Base-by-base conservation (phyloP, 1,140 invertebrate species). In the Cotesia glomerata region DNA sequence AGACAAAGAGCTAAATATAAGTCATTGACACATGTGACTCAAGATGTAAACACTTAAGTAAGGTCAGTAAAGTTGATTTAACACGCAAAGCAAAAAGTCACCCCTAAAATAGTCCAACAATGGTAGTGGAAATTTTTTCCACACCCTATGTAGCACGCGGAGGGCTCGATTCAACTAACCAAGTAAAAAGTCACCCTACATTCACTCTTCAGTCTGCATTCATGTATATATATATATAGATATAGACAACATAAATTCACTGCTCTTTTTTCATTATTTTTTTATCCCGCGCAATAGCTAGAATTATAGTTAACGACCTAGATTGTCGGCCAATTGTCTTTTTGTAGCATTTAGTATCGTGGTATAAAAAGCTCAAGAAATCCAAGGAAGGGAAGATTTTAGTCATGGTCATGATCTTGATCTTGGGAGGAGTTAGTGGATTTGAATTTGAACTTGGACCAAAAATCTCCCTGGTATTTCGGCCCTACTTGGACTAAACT, bases 51-150 rank as follows among this genome's bases (percentile, higher is more conserved):
- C n/a, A n/a, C 56, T 68, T 84, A 80, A 58, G 82, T 74, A 80
- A 85, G 84, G 84, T 84, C 82, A 77, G 72, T 82, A 71, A 77
- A 70, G 76, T 74, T 74, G 72, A 75, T 69, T 16, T 52, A 16
- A 70, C 49, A 64, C 67, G 11, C n/a, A 14, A 34, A 72, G 79
- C 82, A 85, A 85, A 85, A 85, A 84, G 78, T 76, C 79, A 82
- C 84, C 82, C 82, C 81, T 85, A 80, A 81, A 82, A 81, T 75
- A 36, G 35, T 16, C 65, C 65, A 18, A 49, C 45, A 67, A 67
- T 67, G 65, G 34, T 39, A 36, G 39, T 14, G 63, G n/a, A 54
- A 69, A 66, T 74, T 70, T 74, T 69, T 65, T 49, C 51, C 35
- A 56, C 66, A 69, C 66, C 16, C 26, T 16, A 59, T 71, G 58